Percentiles rank a stretch among this genome's conserved stretches.
phyloP scores from a whole-genome alignment of 2,113 vertebrate species.

The Sylvia atricapilla region DNA sequence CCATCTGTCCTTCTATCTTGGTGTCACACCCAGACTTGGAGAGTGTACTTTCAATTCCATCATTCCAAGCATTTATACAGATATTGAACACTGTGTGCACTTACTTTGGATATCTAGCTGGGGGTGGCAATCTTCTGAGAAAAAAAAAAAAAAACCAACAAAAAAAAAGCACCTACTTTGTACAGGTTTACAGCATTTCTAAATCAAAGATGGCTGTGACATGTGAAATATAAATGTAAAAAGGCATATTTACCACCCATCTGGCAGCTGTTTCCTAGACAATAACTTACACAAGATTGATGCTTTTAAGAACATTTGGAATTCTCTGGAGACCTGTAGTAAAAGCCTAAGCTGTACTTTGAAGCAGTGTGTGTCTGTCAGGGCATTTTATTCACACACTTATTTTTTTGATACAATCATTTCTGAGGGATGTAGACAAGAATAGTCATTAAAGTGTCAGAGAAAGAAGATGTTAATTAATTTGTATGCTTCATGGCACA shows the following conservation, averaged over 20 bases:
- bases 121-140: neutral
- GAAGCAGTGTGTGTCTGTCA: neutral
- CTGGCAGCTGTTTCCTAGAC: neutral
- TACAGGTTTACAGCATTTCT: neutral
- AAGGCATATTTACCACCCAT: neutral
- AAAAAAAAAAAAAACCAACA: neutral
- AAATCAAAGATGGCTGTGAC: neutral
- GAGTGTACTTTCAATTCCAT: neutral
- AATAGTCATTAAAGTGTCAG: neutral
- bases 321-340: neutral
- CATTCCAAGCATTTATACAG: neutral
- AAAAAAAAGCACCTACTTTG: neutral
- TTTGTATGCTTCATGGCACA: neutral
- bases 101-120: neutral
- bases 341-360: neutral
- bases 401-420: neutral
- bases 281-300: neutral
- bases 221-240: neutral
- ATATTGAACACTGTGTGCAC: rapidly evolving
- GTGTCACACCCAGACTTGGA: neutral
- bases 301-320: neutral
- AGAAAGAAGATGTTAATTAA: neutral
- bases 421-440: neutral
- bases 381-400: neutral
- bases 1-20: neutral